A percentile compares a stretch with the other conserved stretches of the same genome.
Evolutionary conservation across 2,113 vertebrate species (phyloP).

Genomic region (Hemicordylus capensis): DNA sequence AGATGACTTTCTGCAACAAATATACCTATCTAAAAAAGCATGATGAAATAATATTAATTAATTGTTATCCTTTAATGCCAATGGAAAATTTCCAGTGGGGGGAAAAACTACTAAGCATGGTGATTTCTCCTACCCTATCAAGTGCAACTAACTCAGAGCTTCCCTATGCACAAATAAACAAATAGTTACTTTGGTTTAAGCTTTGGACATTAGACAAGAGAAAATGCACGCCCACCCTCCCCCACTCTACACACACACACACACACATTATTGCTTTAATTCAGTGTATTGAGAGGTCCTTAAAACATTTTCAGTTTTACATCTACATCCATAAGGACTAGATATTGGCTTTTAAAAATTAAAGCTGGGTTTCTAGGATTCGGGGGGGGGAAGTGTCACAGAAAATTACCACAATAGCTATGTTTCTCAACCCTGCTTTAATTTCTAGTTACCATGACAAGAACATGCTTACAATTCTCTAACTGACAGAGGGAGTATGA

Average conservation of each 20-base stretch:
- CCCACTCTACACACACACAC: too few species aligned
- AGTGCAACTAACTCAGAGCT: neutral
- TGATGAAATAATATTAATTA: conserved; percentile 4
- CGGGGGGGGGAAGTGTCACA: neutral
- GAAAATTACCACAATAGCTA: neutral
- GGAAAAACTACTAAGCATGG: neutral
- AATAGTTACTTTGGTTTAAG: conserved; percentile 10
- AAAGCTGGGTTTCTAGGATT: neutral
- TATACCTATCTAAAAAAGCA: neutral
- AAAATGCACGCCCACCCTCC: too few species aligned
- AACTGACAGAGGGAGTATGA: too few species aligned
- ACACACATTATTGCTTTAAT: neutral
- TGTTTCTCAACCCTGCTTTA: too few species aligned
- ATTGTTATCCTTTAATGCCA: neutral
- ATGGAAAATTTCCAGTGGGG: neutral
- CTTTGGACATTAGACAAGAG: neutral
- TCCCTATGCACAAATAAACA: neutral
- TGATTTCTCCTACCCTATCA: neutral
- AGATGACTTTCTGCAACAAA: neutral
- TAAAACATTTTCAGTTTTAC: neutral
- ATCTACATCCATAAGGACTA: neutral
- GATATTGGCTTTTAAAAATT: neutral
- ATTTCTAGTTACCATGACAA: neutral
- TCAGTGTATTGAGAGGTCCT: neutral
- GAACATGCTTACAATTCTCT: too few species aligned